phyloP scores from a whole-genome alignment of 2,888 invertebrate genomes.

The Mimachlamys varia region DNA sequence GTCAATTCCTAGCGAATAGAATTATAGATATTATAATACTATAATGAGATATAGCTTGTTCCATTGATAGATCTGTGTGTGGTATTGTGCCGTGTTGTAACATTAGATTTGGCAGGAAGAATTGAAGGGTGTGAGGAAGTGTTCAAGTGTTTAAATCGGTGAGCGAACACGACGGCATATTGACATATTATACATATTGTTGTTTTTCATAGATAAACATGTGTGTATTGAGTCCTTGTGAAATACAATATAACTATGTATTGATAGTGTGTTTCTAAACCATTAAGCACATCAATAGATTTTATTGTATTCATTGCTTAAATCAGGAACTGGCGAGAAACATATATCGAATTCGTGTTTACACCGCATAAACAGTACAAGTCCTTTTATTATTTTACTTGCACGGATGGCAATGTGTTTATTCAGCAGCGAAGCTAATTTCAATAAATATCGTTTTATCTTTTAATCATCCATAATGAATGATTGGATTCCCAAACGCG shows the following conservation, averaged over 20 bases:
- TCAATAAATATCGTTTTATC: background rate
- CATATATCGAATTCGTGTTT: background rate
- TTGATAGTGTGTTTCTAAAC: background rate
- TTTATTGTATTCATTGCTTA: background rate
- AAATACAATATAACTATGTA: background rate
- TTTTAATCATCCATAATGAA: background rate
- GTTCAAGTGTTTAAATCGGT: conserved; percentile 6
- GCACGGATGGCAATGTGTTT: background rate
- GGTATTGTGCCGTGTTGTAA: conserved; percentile 38
- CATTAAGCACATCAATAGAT: conserved; percentile 15
- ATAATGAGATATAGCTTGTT: conserved; percentile 40
- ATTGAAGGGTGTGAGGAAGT: conserved; percentile 19
- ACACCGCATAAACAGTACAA: background rate
- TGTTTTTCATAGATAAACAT: conserved; percentile 6
- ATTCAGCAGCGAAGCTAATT: background rate
- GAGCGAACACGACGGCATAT: background rate
- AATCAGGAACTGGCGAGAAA: background rate
- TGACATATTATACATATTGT: conserved; percentile 28
- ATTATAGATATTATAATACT: conserved; percentile 44
- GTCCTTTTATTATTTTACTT: background rate
- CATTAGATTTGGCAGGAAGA: conserved; percentile 31
- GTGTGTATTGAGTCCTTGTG: background rate
- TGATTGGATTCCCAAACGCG: background rate
- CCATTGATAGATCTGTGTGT: conserved; percentile 2
- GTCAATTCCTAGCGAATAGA: conserved; percentile 43